Evolutionary conservation across 2,888 invertebrate genomes (phyloP).

Genomic region (Prenolepis imparis): DNA sequence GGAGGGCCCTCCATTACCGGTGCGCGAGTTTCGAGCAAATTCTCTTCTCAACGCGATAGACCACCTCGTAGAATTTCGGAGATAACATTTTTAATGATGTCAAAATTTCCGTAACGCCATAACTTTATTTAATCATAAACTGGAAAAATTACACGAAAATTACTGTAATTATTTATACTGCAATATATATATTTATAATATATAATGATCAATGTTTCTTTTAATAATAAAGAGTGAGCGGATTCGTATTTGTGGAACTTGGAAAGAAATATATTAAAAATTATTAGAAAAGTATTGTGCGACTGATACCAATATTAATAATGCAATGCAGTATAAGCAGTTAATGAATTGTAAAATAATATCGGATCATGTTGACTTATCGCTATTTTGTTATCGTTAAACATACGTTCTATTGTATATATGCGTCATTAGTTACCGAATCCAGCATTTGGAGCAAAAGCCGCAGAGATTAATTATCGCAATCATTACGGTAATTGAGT

Average conservation of each 20-base stretch:
- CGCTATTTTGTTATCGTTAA: conserved; percentile 33
- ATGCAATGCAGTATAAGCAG: background rate
- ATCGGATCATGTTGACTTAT: conserved; percentile 27
- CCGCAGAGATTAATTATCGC: conserved; percentile 53
- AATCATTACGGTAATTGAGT: conserved; percentile 52
- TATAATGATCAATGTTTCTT: background rate
- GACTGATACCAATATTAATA: background rate
- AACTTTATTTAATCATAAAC: conserved; percentile 22
- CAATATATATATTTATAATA: too few species aligned
- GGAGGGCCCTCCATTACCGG: conserved; percentile 49
- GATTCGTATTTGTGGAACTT: background rate
- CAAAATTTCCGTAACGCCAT: conserved; percentile 10
- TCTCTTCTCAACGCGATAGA: conserved; percentile 12
- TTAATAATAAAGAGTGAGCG: background rate
- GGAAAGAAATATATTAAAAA: background rate
- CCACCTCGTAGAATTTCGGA: conserved; percentile 2
- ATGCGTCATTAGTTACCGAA: conserved; percentile 26
- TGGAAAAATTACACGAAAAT: background rate
- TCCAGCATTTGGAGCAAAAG: conserved; percentile 35
- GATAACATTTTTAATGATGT: conserved; percentile 39
- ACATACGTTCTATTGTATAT: background rate
- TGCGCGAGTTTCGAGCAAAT: conserved; percentile 47
- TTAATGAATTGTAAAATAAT: conserved; percentile 29
- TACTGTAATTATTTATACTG: background rate
- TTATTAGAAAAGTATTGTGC: background rate